Percentiles rank a stretch among this genome's conserved stretches.
Conservation (phyloP, 2,797 vertebrate genomes). For the Melanogrammus aeglefinus region DNA sequence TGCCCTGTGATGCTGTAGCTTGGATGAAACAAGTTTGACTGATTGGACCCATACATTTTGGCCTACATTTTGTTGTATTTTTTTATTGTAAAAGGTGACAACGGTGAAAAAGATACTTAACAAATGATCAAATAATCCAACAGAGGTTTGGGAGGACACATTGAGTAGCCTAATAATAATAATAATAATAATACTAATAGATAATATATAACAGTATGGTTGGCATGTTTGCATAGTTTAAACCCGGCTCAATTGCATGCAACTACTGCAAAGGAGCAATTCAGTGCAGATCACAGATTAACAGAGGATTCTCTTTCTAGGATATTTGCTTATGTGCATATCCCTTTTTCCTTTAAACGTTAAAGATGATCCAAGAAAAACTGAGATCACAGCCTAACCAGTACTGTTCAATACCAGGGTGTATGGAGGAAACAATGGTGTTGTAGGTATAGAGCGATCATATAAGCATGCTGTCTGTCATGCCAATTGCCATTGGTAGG, state of each 20-base stretch:
- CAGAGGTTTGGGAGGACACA: not conserved
- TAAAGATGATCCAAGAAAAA: constrained; percentile 73
- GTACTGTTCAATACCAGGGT: constrained; percentile 23
- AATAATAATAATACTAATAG: constrained; percentile 36
- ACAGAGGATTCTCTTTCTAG: not conserved
- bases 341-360: constrained; percentile 70
- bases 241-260: constrained; percentile 32
- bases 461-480: constrained; percentile 67
- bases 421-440: constrained; percentile 19
- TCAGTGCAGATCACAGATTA: constrained; percentile 56
- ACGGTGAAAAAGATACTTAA: constrained; percentile 36
- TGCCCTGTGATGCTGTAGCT: not conserved
- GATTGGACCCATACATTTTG: not conserved
- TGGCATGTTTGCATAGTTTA: constrained; percentile 25
- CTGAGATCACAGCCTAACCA: constrained; percentile 15
- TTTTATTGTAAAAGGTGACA: constrained; percentile 66
- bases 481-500: constrained; percentile 24
- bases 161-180: not conserved
- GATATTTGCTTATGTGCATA: constrained; percentile 47
- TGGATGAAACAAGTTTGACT: not conserved
- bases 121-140: constrained; percentile 20
- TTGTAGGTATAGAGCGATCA: constrained; percentile 27
- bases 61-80: constrained; percentile 3
- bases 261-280: constrained; percentile 35
- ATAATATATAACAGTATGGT: constrained; percentile 15